Evolutionary conservation across 2,888 invertebrate genomes (phyloP).

Genomic region (Zygothrica quintamaculata): DNA sequence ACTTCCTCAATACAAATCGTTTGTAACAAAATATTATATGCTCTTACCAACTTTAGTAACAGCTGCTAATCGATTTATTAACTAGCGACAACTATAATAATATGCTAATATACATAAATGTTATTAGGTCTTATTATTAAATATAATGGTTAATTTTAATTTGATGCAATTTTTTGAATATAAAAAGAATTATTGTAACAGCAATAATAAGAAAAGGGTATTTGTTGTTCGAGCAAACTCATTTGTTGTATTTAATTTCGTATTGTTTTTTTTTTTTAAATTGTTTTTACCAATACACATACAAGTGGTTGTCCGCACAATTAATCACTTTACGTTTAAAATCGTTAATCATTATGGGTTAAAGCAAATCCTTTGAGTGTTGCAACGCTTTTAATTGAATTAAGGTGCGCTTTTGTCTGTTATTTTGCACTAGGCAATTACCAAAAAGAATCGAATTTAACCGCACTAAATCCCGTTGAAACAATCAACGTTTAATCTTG

Average conservation of each 20-base stretch:
- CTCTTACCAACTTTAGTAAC: not conserved
- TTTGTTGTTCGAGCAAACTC: too few relatives aligned
- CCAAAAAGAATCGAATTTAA: conserved; percentile 73
- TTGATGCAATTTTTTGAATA: too few relatives aligned
- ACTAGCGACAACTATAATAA: too few relatives aligned
- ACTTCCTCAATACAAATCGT: conserved; percentile 26
- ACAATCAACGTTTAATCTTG: too few relatives aligned
- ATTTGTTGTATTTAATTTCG: too few relatives aligned
- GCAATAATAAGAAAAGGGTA: too few relatives aligned
- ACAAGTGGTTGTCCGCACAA: conserved; percentile 19
- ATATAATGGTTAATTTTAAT: too few relatives aligned
- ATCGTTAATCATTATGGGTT: conserved; percentile 51
- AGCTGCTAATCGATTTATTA: not conserved
- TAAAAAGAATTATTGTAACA: too few relatives aligned
- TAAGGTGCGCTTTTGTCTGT: conserved; percentile 64
- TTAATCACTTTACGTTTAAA: conserved; percentile 53
- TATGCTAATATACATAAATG: too few relatives aligned
- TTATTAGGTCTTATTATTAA: too few relatives aligned
- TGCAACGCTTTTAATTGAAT: conserved; percentile 70
- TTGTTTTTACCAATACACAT: not conserved
- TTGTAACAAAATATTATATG: conserved; percentile 34
- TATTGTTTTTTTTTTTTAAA: too few relatives aligned
- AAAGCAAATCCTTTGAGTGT: conserved; percentile 52
- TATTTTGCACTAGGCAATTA: conserved; percentile 67
- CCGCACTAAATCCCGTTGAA: conserved; percentile 64